Conservation (phyloP, 2,888 invertebrate genomes). For the Hetaerina titia region DNA sequence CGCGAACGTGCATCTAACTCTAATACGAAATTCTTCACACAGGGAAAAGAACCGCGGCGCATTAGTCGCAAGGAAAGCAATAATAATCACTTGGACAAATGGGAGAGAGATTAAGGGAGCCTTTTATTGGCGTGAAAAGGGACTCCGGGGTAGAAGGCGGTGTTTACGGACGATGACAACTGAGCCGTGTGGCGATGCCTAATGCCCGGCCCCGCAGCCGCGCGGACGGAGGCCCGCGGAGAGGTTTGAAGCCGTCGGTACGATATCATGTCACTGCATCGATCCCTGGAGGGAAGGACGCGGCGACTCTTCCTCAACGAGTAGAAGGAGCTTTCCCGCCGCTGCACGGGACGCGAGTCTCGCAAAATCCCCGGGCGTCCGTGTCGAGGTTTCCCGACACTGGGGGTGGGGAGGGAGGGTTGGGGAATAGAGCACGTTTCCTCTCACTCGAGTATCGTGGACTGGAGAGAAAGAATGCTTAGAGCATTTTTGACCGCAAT, state of each 20-base stretch:
- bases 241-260: background rate
- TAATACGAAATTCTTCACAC: too few relatives aligned
- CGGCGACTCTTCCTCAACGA: background rate
- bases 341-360: background rate
- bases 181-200: background rate
- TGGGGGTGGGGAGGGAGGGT: background rate
- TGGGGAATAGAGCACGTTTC: background rate
- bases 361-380: background rate
- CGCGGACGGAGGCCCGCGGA: background rate
- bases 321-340: background rate
- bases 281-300: background rate
- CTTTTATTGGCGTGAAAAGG: too few relatives aligned
- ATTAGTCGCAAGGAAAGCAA: background rate
- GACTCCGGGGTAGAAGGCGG: background rate
- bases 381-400: background rate
- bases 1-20: too few relatives aligned
- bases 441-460: background rate
- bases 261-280: constrained; percentile 3
- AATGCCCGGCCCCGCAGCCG: background rate
- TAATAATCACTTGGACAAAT: background rate
- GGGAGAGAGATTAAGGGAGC: too few relatives aligned
- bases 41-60: too few relatives aligned
- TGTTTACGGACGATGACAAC: background rate
- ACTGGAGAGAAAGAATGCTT: background rate
- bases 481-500: background rate